Evolutionary conservation across 64 coral and sea anemone species (phyloP), one percentile per base, ranked within the genome.

Genomic region (Hydrozoanthus tunicans): DNA sequence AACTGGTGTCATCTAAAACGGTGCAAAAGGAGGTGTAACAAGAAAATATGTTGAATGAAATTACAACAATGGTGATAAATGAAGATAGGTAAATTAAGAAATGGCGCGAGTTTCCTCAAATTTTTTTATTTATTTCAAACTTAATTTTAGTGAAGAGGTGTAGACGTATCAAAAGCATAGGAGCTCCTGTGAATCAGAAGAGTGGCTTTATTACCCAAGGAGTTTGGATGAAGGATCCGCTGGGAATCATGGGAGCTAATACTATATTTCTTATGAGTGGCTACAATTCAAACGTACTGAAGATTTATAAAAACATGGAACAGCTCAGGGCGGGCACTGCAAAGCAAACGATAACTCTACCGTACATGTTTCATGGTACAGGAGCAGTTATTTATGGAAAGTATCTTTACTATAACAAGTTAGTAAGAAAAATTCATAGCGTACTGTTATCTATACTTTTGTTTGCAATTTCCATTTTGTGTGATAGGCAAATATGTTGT

Each of bases 391-490:
- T 94, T 60, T 90, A 94, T 57, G 92, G 86, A 83, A 32, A 27
- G 43, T 90, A 90, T 54, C 92, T 94, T 51, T 94, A 94, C 68
- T 94, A 94, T 69, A 90, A 90, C 65, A 90, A 71, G 92, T 90
- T 24, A 11, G 86, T 59, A 79, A 79, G 17, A 5, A 43, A 51
- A 43, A 43, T 2, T 43, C 32, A 66, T 3, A 66, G 64, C 2
- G 32, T 43, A 43, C 32, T 0, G 32, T 43, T 43, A 43, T 43
- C 32, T 43, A 43, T 43, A 43, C 32, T 43, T 43, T 43, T 43
- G 32, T 43, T 43, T 43, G 32, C 32, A 0, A 43, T 43, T 43
- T 43, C 32, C 32, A 43, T 1, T 2, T 43, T 43, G 32, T 2
- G 32, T 43, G 32, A 43, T 2, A 43, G 2, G 32, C 32, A 43